phyloP scores from a whole-genome alignment of 1,140 invertebrate genomes.

The Drosophila lini region DNA sequence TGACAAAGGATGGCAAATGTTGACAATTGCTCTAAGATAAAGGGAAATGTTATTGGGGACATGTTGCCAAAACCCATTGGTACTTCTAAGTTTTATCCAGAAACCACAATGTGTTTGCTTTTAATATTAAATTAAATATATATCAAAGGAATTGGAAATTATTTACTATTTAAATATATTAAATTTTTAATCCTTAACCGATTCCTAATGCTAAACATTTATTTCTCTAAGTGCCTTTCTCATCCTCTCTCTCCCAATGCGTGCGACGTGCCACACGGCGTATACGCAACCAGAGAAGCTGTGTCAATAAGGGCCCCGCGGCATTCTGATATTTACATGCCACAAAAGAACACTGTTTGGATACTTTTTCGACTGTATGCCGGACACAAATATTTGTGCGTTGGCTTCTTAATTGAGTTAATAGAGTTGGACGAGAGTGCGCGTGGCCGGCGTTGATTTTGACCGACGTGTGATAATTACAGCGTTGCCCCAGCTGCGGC shows the following conservation, averaged over 20 bases:
- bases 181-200: not conserved
- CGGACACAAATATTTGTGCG: conserved; percentile 77
- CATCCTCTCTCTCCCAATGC: too few relatives aligned
- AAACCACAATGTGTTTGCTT: not conserved
- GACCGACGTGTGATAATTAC: conserved; percentile 82
- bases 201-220: not conserved
- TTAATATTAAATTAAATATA: not conserved
- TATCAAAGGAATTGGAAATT: too few relatives aligned
- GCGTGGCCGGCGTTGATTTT: conserved; percentile 75
- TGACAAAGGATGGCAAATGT: not conserved
- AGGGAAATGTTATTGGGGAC: too few relatives aligned
- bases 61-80: not conserved
- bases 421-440: conserved; percentile 67
- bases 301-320: conserved; percentile 52
- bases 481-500: conserved; percentile 61
- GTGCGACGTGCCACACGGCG: conserved; percentile 37
- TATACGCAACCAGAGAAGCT: conserved; percentile 26
- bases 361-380: conserved; percentile 80
- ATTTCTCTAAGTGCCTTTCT: conserved; percentile 1
- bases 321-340: conserved; percentile 55
- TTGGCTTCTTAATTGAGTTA: conserved; percentile 75
- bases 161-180: too few relatives aligned
- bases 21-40: not conserved
- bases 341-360: conserved; percentile 66
- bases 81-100: not conserved